phyloP scores from a whole-genome alignment of 2,113 vertebrate species.

The Sylvia atricapilla region DNA sequence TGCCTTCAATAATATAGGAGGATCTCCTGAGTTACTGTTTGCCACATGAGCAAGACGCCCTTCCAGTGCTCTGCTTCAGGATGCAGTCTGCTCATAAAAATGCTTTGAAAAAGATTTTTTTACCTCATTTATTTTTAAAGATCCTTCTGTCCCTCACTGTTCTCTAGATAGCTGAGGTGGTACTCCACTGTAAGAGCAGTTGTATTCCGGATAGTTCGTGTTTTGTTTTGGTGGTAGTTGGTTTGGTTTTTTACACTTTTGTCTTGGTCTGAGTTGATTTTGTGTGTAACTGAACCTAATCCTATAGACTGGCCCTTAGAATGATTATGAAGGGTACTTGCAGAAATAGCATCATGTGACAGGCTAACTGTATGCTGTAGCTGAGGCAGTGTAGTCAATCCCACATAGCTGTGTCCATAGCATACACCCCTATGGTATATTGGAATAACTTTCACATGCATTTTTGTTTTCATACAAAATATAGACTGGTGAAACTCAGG shows the following conservation, averaged over 20 bases:
- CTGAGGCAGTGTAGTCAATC: background rate
- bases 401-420: background rate
- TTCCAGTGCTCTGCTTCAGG: background rate
- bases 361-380: background rate
- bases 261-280: background rate
- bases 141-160: background rate
- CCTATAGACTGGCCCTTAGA: background rate
- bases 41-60: background rate
- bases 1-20: background rate
- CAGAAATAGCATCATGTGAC: background rate
- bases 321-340: background rate
- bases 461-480: background rate
- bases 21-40: background rate
- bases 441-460: rapidly evolving
- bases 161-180: background rate
- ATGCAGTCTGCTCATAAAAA: background rate
- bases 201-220: background rate
- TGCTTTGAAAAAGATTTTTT: background rate
- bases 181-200: background rate
- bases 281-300: background rate
- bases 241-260: background rate
- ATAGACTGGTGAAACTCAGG: background rate
- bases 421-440: background rate
- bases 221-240: background rate
- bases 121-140: background rate